Percentiles rank a stretch among this genome's conserved stretches.
These are phyloP conservation scores for Larimichthys crocea DNA, from an alignment of 2,113 vertebrate species.

Conservation along the genomic window DNA sequence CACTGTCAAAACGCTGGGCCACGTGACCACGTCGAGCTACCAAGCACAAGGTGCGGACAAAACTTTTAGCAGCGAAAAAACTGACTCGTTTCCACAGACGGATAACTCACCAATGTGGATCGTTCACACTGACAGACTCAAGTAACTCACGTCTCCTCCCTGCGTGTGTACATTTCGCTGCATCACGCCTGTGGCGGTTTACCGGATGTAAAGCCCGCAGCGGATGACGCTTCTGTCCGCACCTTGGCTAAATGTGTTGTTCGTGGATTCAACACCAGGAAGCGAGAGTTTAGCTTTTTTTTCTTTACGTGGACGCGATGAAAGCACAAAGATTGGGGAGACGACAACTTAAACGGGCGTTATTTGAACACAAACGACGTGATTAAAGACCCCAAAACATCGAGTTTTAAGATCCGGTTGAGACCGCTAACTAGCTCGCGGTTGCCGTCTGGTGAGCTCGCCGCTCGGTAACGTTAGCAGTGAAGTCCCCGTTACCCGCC, in stretches of 20 bases:
- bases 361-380: not conserved
- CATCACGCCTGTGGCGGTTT: fast-evolving
- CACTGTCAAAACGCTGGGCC: not conserved
- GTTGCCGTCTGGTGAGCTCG: constrained; percentile 29
- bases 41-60: not conserved
- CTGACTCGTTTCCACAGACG: not conserved
- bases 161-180: fast-evolving
- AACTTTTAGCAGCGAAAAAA: fast-evolving
- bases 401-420: not conserved
- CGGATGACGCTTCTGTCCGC: not conserved
- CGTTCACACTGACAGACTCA: fast-evolving
- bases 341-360: not conserved
- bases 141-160: not conserved
- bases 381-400: not conserved
- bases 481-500: not conserved
- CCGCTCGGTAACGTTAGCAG: too few species aligned
- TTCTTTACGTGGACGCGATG: constrained; percentile 31
- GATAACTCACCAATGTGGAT: fast-evolving
- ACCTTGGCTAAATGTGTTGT: constrained; percentile 19
- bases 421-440: constrained; percentile 1
- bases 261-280: constrained; percentile 56
- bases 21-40: constrained; percentile 37
- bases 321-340: constrained; percentile 27
- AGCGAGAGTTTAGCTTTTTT: constrained; percentile 44
- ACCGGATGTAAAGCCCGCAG: not conserved